These are phyloP conservation scores for Eclectus roratus DNA, from an alignment of 2,113 vertebrate genomes.

Conservation along the genomic window DNA sequence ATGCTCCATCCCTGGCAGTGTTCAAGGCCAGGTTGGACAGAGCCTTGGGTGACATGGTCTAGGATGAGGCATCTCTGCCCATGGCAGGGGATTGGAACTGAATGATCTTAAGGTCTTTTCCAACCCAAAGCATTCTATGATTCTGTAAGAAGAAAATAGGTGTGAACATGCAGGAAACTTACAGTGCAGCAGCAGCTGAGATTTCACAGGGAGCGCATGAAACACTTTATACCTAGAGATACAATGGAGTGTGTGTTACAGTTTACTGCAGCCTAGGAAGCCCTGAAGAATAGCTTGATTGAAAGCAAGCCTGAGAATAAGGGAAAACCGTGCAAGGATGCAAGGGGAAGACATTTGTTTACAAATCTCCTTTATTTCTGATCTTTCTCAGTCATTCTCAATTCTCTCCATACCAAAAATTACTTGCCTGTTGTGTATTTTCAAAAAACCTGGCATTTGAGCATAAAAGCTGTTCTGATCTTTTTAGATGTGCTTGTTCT, in stretches of 20 bases:
- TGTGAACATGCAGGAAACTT: background rate
- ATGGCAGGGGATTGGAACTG: background rate
- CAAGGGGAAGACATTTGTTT: background rate
- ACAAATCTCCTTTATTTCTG: background rate
- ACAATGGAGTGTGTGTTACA: fast-evolving
- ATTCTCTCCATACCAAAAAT: background rate
- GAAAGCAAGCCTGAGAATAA: background rate
- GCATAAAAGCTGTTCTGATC: slow-evolving; percentile 23
- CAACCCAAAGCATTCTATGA: background rate
- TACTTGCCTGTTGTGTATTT: background rate
- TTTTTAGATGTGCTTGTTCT: slow-evolving; percentile 24
- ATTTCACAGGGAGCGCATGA: background rate
- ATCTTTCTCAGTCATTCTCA: background rate
- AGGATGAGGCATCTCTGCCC: background rate
- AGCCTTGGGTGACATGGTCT: background rate
- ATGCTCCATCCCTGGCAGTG: background rate
- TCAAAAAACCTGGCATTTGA: background rate
- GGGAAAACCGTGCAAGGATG: background rate
- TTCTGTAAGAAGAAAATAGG: background rate
- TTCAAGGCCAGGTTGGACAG: background rate
- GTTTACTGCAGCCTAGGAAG: background rate
- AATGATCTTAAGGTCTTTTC: background rate
- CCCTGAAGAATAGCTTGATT: background rate
- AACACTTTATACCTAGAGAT: background rate
- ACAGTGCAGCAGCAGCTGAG: background rate